A percentile compares a stretch with the other conserved stretches of the same genome.
phyloP scores from a whole-genome alignment of 2,797 vertebrate species.

The Catostomus latipinnis region DNA sequence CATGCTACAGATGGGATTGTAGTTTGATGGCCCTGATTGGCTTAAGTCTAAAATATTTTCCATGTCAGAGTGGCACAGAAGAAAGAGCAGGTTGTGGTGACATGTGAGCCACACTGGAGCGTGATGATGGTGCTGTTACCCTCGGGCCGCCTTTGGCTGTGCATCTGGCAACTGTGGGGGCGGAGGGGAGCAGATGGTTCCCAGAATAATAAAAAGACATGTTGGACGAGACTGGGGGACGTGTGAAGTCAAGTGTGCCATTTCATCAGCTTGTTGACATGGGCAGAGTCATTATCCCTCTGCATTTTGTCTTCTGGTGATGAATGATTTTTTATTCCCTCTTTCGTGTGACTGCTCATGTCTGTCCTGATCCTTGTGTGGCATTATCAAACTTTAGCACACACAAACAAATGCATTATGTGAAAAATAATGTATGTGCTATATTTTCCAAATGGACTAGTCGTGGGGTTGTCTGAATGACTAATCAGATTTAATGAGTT shows the following conservation, averaged over 20 bases:
- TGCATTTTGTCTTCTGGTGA: conserved; percentile 43
- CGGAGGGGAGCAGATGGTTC: conserved; percentile 67
- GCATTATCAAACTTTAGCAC: neutral
- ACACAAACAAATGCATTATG: neutral
- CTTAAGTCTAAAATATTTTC: conserved; percentile 46
- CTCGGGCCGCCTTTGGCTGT: conserved; percentile 49
- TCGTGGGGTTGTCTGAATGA: too few species aligned
- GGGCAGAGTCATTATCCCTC: conserved; percentile 67
- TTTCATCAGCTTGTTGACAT: conserved; percentile 71
- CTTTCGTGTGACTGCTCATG: conserved; percentile 19
- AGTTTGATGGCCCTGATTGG: conserved; percentile 18
- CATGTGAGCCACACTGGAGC: conserved; percentile 41
- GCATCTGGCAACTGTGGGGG: conserved; percentile 64
- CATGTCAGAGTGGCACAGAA: conserved; percentile 26
- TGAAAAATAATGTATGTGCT: too few species aligned
- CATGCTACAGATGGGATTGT: neutral
- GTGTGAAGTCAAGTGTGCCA: conserved; percentile 65
- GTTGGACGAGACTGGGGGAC: conserved; percentile 66
- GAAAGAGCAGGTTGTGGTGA: conserved; percentile 12
- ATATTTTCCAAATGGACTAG: too few species aligned
- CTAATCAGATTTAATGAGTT: too few species aligned
- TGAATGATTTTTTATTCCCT: conserved; percentile 50
- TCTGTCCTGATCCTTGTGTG: neutral
- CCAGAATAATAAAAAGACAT: conserved; percentile 69
- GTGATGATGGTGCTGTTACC: conserved; percentile 39